phyloP scores from a whole-genome alignment of 2,888 invertebrate species.

The Torymus aiolomorphi region DNA sequence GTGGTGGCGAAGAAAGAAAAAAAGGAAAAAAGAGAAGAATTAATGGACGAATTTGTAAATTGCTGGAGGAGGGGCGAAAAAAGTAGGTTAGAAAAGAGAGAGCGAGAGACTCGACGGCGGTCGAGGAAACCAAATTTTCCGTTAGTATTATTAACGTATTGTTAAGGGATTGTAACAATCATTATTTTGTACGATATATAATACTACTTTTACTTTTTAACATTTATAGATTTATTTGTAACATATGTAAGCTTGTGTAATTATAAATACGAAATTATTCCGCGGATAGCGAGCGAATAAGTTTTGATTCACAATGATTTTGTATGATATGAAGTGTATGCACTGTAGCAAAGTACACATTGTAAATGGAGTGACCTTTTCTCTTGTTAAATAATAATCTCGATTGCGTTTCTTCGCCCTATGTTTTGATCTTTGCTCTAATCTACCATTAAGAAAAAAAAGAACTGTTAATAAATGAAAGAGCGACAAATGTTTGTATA shows the following conservation, averaged over 20 bases:
- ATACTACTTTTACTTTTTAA: background rate
- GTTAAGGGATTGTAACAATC: conserved; percentile 6
- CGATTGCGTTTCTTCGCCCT: conserved; percentile 12
- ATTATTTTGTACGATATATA: conserved; percentile 15
- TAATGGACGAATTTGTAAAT: conserved; percentile 4
- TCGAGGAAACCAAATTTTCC: conserved; percentile 29
- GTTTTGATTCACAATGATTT: conserved; percentile 12
- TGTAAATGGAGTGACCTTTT: conserved; percentile 30
- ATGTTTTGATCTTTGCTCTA: background rate
- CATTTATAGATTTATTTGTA: background rate
- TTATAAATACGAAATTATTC: background rate
- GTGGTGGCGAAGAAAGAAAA: too few relatives aligned
- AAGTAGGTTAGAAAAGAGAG: background rate
- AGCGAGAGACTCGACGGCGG: background rate
- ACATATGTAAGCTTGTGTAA: background rate
- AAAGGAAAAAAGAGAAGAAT: too few relatives aligned
- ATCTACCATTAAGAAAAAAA: conserved; percentile 8
- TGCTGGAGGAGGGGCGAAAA: background rate
- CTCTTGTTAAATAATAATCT: conserved; percentile 37
- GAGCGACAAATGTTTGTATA: conserved; percentile 42
- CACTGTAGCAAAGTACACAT: conserved; percentile 18
- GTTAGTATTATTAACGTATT: conserved; percentile 35
- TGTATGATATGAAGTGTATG: conserved; percentile 18
- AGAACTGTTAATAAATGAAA: conserved; percentile 40
- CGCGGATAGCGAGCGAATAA: background rate